Evolutionary conservation across 2,888 invertebrate genomes (phyloP), one percentile per base, ranked within the genome.

Genomic region (Gerris lacustris): DNA sequence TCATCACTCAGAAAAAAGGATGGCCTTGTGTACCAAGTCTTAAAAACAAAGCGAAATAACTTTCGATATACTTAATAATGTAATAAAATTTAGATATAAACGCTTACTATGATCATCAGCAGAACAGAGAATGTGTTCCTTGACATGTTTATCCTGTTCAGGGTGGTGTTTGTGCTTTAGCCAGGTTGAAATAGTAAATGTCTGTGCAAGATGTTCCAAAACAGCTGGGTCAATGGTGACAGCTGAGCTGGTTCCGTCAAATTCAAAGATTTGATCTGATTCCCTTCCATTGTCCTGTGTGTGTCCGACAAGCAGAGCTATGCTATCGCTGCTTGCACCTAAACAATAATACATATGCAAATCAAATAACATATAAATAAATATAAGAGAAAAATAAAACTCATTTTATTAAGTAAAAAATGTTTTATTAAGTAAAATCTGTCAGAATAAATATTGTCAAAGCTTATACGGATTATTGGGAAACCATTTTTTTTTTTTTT

Each of bases 61-160:
- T 63, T 31, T 18, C 6, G 6, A 66, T 6, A 70, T 6, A 62
- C 31, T 31, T 31, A 31, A 31, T 31, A 31, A 1, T 31, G 31
- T 31, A 31, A 31, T 31, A 31, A 31, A 31, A 31, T 31, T 31
- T 31, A 31, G 31, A 31, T 31, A 31, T 18, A 5, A 17, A 43
- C 31, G 85, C 90, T 87, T 78, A 95, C 96, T 95, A 80, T 96
- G 96, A 79, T 97, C 96, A 81, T 99, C 99, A 44, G 97, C 95
- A 78, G 93, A 92, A 81, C 99, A 99, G 67, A 99, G 83, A 77
- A 99, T 90, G 79, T 98, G 97, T 79, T 99, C 98, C 82, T 99
- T 99, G 75, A 88, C 84, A 79, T 94, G 94, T 77, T 94, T 92
- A 81, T 95, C 94, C 76, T 73, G 73, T 18, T 88, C 87, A 0